Evolutionary conservation across 1,140 invertebrate genomes (phyloP).

Genomic region (Musca domestica): DNA sequence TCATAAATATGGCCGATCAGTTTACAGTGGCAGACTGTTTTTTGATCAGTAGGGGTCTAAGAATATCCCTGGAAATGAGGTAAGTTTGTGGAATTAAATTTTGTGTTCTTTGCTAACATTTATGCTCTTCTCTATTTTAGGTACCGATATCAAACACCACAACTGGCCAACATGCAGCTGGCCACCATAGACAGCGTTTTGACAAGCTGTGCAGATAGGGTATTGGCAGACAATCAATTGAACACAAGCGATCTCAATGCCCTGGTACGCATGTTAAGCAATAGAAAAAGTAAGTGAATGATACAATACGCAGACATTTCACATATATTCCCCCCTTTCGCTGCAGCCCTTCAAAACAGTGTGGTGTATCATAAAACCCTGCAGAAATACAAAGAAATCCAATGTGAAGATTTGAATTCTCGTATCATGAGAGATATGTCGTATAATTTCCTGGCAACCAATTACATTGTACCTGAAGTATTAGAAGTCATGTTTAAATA

Average conservation of each 20-base stretch:
- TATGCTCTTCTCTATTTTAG: slow-evolving; percentile 19
- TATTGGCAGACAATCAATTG: slow-evolving; percentile 31
- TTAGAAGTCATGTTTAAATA: slow-evolving; percentile 55
- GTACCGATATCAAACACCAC: slow-evolving; percentile 38
- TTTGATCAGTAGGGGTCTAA: slow-evolving; percentile 44
- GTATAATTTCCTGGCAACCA: slow-evolving; percentile 46
- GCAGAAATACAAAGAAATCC: slow-evolving; percentile 34
- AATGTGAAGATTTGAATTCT: slow-evolving; percentile 48
- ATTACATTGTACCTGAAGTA: slow-evolving; percentile 52
- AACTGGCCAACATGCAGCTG: slow-evolving; percentile 38
- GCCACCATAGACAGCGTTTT: slow-evolving; percentile 42
- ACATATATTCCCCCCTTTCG: background rate
- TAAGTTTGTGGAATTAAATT: slow-evolving; percentile 16
- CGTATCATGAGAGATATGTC: slow-evolving; percentile 52
- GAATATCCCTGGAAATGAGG: slow-evolving; percentile 43
- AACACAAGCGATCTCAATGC: slow-evolving; percentile 41
- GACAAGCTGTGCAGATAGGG: slow-evolving; percentile 36
- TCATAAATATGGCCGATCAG: slow-evolving; percentile 46
- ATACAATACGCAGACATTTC: too few relatives aligned
- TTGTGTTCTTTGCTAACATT: background rate
- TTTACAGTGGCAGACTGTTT: slow-evolving; percentile 52
- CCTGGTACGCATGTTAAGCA: slow-evolving; percentile 45
- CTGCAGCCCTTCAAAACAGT: slow-evolving; percentile 36
- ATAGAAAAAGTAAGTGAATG: slow-evolving; percentile 42
- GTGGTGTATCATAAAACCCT: slow-evolving; percentile 37